phyloP scores from a whole-genome alignment of 1,140 invertebrate genomes.

The Proales similis region DNA sequence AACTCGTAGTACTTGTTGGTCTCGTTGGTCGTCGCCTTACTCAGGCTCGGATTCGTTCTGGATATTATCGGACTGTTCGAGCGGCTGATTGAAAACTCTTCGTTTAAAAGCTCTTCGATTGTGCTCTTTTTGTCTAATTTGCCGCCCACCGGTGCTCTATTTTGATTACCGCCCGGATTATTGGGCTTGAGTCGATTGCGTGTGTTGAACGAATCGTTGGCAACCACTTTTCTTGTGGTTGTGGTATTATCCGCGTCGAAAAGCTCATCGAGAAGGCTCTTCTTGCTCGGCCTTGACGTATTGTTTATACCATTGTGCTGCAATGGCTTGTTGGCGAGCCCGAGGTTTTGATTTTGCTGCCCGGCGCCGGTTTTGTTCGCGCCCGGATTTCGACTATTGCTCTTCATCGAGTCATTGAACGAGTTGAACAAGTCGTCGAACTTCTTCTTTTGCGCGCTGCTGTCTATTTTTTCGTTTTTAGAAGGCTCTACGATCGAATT shows the following conservation, averaged over 20 bases:
- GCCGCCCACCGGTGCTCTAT: too few relatives aligned
- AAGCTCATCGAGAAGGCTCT: conserved; percentile 10
- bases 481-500: conserved; percentile 12
- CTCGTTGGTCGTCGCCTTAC: neutral
- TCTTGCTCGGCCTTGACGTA: neutral
- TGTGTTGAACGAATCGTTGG: too few relatives aligned
- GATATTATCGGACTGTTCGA: neutral
- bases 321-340: neutral
- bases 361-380: neutral
- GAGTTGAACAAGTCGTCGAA: conserved; percentile 28
- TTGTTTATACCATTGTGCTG: neutral
- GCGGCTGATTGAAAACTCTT: conserved; percentile 11
- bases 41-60: neutral
- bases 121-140: too few relatives aligned
- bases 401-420: neutral
- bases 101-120: conserved; percentile 26
- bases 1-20: conserved; percentile 20
- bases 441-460: conserved; percentile 34
- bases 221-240: too few relatives aligned
- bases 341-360: neutral
- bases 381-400: neutral
- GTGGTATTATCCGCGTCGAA: too few relatives aligned
- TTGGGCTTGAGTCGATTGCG: too few relatives aligned
- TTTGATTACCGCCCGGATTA: too few relatives aligned
- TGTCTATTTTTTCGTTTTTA: conserved; percentile 11